Evolutionary conservation across 2,113 vertebrate genomes (phyloP), one percentile per base, ranked within the genome.

Genomic region (Rhabdornis inornatus): DNA sequence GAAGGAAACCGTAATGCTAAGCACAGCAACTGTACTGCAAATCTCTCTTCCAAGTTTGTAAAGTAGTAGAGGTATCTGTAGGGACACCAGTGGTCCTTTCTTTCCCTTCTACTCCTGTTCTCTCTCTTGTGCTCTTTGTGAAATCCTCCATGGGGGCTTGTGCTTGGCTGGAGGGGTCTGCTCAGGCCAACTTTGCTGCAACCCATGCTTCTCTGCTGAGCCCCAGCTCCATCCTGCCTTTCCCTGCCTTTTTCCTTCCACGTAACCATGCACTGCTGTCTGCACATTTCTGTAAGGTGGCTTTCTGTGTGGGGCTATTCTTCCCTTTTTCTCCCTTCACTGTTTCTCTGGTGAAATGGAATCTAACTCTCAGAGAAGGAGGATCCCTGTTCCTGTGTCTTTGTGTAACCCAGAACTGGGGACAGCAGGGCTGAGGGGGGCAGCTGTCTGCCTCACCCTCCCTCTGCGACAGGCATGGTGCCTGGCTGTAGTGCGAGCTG

Each of bases 381-480:
- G 20, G 4, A 75, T 15, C 5, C n/a, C n/a, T 72, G 5, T 55
- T 44, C 18, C 16, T 56, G 0, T 39, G 49, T 23, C 64, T 63
- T 45, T 23, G 23, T 21, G 2, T 87, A 57, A n/a, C 11, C 17
- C 40, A 59, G 79, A 69, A 23, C 44, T 49, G 44, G 27, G n/a
- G 57, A 7, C 33, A 11, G 19, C 0, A 0, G 19, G 50, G 18
- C 42, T 70, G 52, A 42, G 13, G 23, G 35, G 44, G 10, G 12
- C 3, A 2, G 39, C n/a, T 50, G 12, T 22, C 13, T 24, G 20
- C 33, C 61, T 87, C 17, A 3, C 13, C 27, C 11, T 33, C 8
- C 9, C 15, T 30, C n/a, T 37, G 14, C 2, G 0, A 0, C 11
- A 27, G 30, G 17, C 39, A 11, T 3, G 0, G 40, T 15, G 6